These are phyloP conservation scores for Sakesphorus luctuosus DNA, from an alignment of 2,113 vertebrate genomes.

Conservation along the genomic window DNA sequence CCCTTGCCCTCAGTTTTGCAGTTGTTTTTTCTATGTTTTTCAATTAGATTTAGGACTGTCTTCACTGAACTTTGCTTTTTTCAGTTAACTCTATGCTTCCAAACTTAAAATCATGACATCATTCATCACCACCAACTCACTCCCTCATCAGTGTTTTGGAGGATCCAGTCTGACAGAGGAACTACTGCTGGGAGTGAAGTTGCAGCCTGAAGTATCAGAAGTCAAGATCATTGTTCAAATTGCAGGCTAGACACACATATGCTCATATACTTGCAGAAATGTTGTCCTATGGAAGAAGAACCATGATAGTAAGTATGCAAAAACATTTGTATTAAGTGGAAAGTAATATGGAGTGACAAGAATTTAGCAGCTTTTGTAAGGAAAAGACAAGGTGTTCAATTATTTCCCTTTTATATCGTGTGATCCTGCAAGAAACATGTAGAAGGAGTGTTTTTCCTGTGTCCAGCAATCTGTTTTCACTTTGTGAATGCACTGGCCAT, in stretches of 20 bases:
- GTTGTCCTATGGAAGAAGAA: background rate
- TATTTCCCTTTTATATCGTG: background rate
- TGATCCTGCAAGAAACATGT: background rate
- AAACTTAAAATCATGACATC: background rate
- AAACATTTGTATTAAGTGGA: background rate
- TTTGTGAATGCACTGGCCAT: background rate
- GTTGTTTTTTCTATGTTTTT: constrained; percentile 11
- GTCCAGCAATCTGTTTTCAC: background rate
- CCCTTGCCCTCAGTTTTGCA: background rate
- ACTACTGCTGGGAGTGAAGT: background rate
- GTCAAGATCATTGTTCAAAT: background rate
- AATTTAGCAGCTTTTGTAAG: background rate
- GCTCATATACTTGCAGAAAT: background rate
- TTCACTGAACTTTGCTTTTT: background rate
- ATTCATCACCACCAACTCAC: background rate
- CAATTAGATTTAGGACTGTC: background rate
- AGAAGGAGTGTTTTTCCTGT: background rate
- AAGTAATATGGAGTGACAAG: background rate
- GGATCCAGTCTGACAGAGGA: background rate
- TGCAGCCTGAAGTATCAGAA: background rate
- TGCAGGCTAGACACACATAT: background rate
- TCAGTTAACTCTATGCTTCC: background rate
- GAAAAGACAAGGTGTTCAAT: background rate
- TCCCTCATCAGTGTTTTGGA: background rate
- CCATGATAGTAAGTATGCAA: background rate